These are phyloP conservation scores for Pygoscelis adeliae DNA, from an alignment of 2,113 vertebrate species.

Conservation along the genomic window DNA sequence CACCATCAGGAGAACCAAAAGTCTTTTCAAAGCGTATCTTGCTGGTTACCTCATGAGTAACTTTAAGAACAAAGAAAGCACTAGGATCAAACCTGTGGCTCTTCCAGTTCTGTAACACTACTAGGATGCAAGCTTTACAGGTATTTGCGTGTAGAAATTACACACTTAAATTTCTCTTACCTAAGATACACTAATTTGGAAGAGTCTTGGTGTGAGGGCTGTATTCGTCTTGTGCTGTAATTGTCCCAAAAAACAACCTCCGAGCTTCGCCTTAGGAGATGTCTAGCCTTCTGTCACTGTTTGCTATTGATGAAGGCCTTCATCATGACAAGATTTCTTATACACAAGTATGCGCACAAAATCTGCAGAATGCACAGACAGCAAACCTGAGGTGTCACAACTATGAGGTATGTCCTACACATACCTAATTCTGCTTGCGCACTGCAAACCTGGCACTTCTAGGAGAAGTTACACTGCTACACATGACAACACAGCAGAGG, in stretches of 20 bases:
- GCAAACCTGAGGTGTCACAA: not conserved
- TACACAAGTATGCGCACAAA: not conserved
- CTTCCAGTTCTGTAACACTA: not conserved
- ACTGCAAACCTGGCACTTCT: not conserved
- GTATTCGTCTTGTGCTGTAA: not conserved
- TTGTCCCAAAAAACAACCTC: not conserved
- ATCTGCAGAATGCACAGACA: not conserved
- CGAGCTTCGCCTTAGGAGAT: not conserved
- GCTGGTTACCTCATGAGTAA: not conserved
- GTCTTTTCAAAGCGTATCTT: not conserved
- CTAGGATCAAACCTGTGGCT: not conserved
- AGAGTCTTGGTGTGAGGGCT: not conserved
- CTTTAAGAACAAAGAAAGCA: not conserved
- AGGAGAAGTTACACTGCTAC: not conserved
- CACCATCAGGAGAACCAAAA: not conserved
- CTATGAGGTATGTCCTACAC: not conserved
- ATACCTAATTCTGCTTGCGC: not conserved
- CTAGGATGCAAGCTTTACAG: not conserved
- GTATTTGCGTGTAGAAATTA: not conserved
- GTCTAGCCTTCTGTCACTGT: not conserved
- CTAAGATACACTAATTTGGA: not conserved
- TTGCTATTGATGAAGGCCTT: not conserved
- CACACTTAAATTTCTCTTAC: not conserved
- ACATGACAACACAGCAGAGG: not conserved
- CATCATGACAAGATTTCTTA: not conserved